These are phyloP conservation scores for Apodemus agrarius DNA, from an alignment of 2,797 vertebrate species.

Conservation along the genomic window DNA sequence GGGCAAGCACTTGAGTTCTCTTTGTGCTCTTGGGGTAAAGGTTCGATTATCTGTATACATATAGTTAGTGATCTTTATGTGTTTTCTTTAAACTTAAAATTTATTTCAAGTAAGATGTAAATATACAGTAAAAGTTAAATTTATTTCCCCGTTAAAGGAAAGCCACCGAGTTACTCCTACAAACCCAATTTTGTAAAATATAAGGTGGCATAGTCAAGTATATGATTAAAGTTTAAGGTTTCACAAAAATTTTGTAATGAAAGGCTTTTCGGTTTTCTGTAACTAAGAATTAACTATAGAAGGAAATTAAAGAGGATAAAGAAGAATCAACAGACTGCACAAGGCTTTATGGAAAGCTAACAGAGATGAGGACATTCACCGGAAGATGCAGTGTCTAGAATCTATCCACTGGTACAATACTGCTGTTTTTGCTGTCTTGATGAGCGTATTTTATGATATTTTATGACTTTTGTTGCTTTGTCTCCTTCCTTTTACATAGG, in stretches of 20 bases:
- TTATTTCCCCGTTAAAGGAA: background rate
- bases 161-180: background rate
- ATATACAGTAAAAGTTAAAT: slow-evolving; percentile 7
- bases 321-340: background rate
- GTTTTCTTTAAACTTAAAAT: slow-evolving; percentile 9
- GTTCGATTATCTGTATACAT: background rate
- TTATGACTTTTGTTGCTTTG: background rate
- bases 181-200: background rate
- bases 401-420: no score
- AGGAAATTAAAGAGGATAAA: background rate
- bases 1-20: background rate
- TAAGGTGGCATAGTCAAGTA: background rate
- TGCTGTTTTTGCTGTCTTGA: background rate
- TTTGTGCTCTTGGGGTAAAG: background rate
- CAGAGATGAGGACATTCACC: background rate
- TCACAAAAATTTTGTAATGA: background rate
- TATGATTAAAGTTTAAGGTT: background rate
- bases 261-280: background rate
- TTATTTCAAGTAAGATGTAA: background rate
- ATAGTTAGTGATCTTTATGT: background rate
- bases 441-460: background rate
- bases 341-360: background rate
- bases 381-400: background rate
- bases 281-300: background rate
- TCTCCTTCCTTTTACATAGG: background rate